Evolutionary conservation across 2,797 vertebrate genomes (phyloP).

Genomic region (Ctenopoma multispine): DNA sequence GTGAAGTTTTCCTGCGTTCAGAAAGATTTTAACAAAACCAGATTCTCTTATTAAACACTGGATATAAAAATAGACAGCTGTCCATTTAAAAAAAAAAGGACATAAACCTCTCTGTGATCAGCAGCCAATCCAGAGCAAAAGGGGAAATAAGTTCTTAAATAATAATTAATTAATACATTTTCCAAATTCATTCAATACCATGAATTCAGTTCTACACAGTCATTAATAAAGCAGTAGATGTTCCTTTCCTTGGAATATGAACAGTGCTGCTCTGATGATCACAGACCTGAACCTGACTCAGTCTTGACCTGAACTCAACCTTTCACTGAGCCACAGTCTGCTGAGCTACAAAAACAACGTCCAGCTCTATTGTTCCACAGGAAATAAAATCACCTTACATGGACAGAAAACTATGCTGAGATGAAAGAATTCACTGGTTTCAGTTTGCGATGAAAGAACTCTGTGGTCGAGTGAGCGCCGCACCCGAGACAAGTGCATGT

Average conservation of each 20-base stretch:
- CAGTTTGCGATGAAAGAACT: constrained; percentile 21
- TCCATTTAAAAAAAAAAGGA: neutral
- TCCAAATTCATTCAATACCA: too few species aligned
- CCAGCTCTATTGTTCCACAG: neutral
- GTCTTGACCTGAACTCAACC: constrained; percentile 3
- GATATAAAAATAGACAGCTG: neutral
- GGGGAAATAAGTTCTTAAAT: too few species aligned
- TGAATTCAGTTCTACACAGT: too few species aligned
- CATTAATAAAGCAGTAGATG: too few species aligned
- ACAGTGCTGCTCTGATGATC: neutral
- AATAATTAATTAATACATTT: too few species aligned
- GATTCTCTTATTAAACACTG: neutral
- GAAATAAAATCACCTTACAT: neutral
- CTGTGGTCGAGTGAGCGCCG: neutral
- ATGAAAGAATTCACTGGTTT: constrained; percentile 10
- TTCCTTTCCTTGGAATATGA: too few species aligned
- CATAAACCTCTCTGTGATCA: neutral
- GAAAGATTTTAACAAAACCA: constrained; percentile 6
- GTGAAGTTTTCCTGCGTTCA: neutral
- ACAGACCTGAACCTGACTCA: neutral
- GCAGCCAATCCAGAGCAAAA: neutral
- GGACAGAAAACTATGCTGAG: neutral
- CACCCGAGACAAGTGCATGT: constrained; percentile 23
- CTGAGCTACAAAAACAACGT: neutral
- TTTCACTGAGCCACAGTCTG: neutral